Conservation (phyloP, 2,113 vertebrate genomes). For the Malurus cyaneus region DNA sequence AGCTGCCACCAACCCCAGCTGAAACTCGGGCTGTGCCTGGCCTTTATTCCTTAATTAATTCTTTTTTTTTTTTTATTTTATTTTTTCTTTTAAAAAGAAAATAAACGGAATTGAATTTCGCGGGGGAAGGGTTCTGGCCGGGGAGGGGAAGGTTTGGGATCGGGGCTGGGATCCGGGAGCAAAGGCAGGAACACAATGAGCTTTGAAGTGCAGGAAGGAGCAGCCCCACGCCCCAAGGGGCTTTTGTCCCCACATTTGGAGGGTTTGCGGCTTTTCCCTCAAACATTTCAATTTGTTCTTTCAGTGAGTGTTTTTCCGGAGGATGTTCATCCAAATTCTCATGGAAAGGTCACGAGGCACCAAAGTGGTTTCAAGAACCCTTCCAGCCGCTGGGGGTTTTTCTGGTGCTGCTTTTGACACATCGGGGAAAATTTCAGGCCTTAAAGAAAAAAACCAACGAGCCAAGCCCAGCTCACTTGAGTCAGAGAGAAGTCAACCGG, state of each 20-base stretch:
- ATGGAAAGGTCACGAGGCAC: not conserved
- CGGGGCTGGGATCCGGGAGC: not conserved
- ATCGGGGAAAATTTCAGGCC: not conserved
- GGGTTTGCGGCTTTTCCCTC: not conserved
- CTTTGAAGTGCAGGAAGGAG: not conserved
- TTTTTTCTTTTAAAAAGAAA: not conserved
- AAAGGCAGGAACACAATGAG: not conserved
- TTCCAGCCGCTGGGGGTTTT: not conserved
- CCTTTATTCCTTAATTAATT: not conserved
- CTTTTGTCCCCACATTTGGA: not conserved
- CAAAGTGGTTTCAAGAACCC: not conserved
- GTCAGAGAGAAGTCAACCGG: not conserved
- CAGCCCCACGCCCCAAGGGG: not conserved
- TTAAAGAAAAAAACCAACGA: not conserved
- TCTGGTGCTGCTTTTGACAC: not conserved
- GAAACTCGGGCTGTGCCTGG: not conserved
- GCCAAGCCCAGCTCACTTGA: not conserved
- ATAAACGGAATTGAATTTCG: not conserved
- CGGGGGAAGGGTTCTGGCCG: not conserved
- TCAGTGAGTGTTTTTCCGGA: not conserved
- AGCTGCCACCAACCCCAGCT: not conserved
- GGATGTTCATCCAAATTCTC: not conserved
- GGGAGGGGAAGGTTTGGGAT: not conserved
- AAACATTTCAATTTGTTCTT: not conserved
- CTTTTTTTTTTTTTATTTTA: not conserved